Evolutionary conservation across 2,113 vertebrate genomes (phyloP).

Genomic region (Aegypius monachus): DNA sequence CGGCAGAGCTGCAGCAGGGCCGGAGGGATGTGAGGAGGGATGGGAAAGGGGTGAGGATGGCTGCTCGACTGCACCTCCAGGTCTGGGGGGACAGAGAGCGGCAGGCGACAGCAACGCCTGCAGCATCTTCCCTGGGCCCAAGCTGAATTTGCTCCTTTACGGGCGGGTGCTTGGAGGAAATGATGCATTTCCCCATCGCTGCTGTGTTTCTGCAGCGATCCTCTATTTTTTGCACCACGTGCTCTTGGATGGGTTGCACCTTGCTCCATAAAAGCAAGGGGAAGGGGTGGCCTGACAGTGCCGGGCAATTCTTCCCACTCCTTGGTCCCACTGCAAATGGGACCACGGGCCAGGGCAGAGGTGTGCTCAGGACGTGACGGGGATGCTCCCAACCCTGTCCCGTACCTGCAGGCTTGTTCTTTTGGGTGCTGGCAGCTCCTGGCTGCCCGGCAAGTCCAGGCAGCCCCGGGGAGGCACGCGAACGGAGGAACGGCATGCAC

Average conservation of each 20-base stretch:
- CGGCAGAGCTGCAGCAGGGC: accelerated
- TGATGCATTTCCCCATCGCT: accelerated
- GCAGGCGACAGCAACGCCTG: background rate
- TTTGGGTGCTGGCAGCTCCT: background rate
- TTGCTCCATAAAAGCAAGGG: background rate
- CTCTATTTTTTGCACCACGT: accelerated
- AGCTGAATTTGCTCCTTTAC: background rate
- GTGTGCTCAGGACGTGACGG: background rate
- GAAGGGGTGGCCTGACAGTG: background rate
- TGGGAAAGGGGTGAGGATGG: too few species aligned
- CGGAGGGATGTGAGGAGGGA: background rate
- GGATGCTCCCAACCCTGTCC: background rate
- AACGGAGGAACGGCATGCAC: background rate
- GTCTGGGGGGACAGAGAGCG: background rate
- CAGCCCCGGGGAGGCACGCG: background rate
- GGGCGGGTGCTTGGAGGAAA: background rate
- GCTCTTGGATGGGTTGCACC: accelerated
- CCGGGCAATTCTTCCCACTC: background rate
- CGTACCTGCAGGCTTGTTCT: background rate
- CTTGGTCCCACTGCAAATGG: accelerated
- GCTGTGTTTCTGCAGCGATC: accelerated
- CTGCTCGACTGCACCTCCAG: background rate
- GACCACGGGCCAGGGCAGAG: background rate
- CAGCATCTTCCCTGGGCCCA: background rate
- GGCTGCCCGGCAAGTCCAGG: background rate